phyloP scores from a whole-genome alignment of 2,797 vertebrate genomes.

The Columba guinea region DNA sequence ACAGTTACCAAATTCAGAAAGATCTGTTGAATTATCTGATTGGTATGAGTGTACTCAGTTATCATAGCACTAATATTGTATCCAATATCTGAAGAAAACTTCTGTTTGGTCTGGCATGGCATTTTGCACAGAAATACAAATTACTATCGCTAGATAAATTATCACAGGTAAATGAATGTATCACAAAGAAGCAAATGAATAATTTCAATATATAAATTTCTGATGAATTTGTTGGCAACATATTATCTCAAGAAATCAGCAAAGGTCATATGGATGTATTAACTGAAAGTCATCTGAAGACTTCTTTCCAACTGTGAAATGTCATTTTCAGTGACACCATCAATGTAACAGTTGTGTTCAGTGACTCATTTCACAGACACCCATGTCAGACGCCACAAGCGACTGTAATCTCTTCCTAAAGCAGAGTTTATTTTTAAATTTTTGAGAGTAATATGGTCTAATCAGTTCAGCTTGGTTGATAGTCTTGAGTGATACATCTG shows the following conservation, averaged over 20 bases:
- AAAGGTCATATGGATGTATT: neutral
- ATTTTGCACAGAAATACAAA: neutral
- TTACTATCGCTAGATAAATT: neutral
- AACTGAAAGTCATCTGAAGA: neutral
- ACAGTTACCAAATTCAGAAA: neutral
- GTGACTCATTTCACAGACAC: neutral
- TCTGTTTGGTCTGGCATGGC: neutral
- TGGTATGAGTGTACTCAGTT: neutral
- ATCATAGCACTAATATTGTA: neutral
- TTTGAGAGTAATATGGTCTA: neutral
- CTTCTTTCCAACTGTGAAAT: conserved; percentile 16
- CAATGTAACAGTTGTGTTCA: neutral
- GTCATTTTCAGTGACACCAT: neutral
- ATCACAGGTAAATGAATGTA: neutral
- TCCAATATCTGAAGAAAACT: neutral
- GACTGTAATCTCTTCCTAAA: neutral
- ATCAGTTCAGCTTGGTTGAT: neutral
- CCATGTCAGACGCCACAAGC: neutral
- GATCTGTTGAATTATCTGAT: neutral
- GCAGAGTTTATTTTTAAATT: neutral
- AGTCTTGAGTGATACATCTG: neutral
- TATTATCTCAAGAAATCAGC: neutral
- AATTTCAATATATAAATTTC: neutral
- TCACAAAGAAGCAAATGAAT: neutral
- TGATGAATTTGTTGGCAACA: neutral